Percentiles rank a stretch among this genome's conserved stretches.
These are phyloP conservation scores for Sebastes diploproa DNA, from an alignment of 2,797 vertebrate species.

Conservation along the genomic window DNA sequence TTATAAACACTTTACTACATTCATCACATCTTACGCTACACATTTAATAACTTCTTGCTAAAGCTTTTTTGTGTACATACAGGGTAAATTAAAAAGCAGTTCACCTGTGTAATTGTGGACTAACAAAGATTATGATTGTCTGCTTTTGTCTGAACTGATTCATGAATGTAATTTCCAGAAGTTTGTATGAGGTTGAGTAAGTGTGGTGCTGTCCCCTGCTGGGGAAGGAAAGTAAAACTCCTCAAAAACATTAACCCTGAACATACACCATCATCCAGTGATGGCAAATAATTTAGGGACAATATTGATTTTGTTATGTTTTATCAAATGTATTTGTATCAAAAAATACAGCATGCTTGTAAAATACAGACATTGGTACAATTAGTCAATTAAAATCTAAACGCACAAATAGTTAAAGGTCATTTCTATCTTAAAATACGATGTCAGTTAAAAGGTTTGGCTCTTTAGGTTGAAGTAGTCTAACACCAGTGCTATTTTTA, in stretches of 20 bases:
- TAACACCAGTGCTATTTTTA: neutral
- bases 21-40: neutral
- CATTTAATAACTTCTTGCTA: fast-evolving
- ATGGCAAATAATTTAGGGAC: neutral
- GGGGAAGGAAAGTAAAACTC: slow-evolving; percentile 5
- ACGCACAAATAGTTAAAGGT: slow-evolving; percentile 3
- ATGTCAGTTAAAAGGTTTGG: neutral
- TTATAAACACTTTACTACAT: neutral
- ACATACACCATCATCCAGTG: neutral
- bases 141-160: neutral
- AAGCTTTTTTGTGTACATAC: neutral
- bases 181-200: neutral
- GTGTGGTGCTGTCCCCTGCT: slow-evolving; percentile 54
- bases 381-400: neutral
- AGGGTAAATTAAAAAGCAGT: neutral
- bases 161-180: neutral
- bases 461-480: neutral
- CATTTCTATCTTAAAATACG: neutral
- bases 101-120: neutral
- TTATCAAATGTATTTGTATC: neutral
- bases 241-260: neutral
- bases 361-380: neutral
- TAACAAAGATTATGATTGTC: neutral
- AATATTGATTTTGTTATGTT: neutral
- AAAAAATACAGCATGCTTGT: slow-evolving; percentile 10